Conservation (phyloP, 2,888 invertebrate species). For the Drosophila flavopinicola region DNA sequence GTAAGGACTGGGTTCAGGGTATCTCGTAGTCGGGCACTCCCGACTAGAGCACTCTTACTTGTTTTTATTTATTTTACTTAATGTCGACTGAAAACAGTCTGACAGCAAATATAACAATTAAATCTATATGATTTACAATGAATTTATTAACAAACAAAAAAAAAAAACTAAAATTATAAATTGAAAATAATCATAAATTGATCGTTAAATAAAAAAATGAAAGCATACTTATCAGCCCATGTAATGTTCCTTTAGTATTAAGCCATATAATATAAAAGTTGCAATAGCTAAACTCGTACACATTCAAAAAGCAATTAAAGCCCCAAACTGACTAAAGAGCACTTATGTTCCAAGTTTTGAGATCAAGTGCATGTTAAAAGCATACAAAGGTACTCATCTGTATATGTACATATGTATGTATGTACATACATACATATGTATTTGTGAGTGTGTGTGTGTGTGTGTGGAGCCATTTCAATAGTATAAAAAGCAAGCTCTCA, state of each 20-base stretch:
- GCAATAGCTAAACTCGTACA: too few species aligned
- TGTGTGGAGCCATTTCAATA: conserved; percentile 1
- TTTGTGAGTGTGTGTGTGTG: conserved; percentile 5
- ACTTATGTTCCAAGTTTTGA: not conserved
- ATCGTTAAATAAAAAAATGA: too few species aligned
- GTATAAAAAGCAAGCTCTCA: conserved; percentile 9
- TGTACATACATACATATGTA: not conserved
- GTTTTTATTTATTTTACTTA: too few species aligned
- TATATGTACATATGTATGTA: not conserved
- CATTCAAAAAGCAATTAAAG: not conserved
- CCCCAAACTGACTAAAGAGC: not conserved
- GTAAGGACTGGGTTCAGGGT: too few species aligned
- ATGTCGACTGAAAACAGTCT: too few species aligned
- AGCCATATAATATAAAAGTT: too few species aligned
- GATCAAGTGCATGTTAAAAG: not conserved
- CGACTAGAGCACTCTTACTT: too few species aligned
- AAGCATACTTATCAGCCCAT: not conserved
- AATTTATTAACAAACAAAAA: not conserved
- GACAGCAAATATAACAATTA: too few species aligned
- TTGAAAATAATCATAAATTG: too few species aligned
- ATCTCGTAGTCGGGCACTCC: too few species aligned
- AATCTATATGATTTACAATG: too few species aligned
- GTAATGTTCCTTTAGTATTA: not conserved
- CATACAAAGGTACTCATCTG: not conserved
- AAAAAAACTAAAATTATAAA: not conserved